Evolutionary conservation across 2,888 invertebrate species (phyloP).

Genomic region (Lepidocyrtoides sp.): DNA sequence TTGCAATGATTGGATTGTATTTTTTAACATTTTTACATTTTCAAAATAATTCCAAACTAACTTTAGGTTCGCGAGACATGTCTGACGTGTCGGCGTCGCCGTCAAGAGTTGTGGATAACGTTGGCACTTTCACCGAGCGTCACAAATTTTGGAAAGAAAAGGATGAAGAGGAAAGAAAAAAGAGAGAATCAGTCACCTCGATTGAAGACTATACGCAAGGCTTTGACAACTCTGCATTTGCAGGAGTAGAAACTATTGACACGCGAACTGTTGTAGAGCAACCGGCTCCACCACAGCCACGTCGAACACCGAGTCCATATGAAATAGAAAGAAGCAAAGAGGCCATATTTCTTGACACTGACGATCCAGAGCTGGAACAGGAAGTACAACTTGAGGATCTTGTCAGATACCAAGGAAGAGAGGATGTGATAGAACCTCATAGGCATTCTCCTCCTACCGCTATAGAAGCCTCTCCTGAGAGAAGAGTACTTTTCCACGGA

Average conservation of each 20-base stretch:
- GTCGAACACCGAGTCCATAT: slow-evolving; percentile 84
- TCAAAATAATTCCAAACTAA: slow-evolving; percentile 71
- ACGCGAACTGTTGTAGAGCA: slow-evolving; percentile 85
- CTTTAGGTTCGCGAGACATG: slow-evolving; percentile 73
- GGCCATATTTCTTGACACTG: slow-evolving; percentile 85
- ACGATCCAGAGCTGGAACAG: slow-evolving; percentile 86
- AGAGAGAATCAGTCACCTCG: slow-evolving; percentile 83
- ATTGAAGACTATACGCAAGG: slow-evolving; percentile 86
- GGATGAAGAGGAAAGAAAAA: slow-evolving; percentile 84
- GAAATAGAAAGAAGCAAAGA: slow-evolving; percentile 85
- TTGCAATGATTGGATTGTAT: slow-evolving; percentile 13
- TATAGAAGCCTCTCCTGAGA: slow-evolving; percentile 76
- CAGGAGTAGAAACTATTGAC: slow-evolving; percentile 87
- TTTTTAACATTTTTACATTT: slow-evolving; percentile 52
- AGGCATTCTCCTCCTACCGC: background rate
- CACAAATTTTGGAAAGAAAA: slow-evolving; percentile 85
- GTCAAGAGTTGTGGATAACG: slow-evolving; percentile 84
- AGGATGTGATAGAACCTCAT: background rate
- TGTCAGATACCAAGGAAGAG: slow-evolving; percentile 71
- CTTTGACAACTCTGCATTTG: slow-evolving; percentile 87
- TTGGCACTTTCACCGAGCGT: slow-evolving; percentile 84
- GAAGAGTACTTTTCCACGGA: slow-evolving; percentile 80
- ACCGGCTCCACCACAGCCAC: slow-evolving; percentile 28
- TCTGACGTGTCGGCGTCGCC: slow-evolving; percentile 84
- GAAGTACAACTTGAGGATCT: slow-evolving; percentile 86